Conservation (phyloP, 2,113 vertebrate species). For the Sphaerodactylus townsendi region DNA sequence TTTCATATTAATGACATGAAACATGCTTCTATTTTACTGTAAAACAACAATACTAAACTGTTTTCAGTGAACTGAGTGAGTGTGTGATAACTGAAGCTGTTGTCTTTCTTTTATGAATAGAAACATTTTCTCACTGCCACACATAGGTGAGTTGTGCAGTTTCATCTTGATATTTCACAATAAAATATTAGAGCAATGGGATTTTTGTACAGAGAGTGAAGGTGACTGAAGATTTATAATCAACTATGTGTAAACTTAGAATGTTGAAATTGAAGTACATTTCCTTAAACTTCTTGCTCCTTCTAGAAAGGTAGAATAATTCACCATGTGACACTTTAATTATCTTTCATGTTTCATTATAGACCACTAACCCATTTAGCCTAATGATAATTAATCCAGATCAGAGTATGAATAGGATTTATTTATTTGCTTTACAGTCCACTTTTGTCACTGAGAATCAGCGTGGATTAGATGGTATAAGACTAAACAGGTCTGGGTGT, state of each 20-base stretch:
- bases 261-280: not conserved
- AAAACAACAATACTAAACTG: not conserved
- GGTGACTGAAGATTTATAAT: not conserved
- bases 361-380: not conserved
- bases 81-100: constrained; percentile 31
- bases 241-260: not conserved
- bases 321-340: not conserved
- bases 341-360: not conserved
- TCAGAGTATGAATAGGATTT: too few species aligned
- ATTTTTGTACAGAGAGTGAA: not conserved
- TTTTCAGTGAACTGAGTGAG: not conserved
- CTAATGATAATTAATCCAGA: too few species aligned
- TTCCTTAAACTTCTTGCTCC: not conserved
- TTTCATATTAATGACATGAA: not conserved
- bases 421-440: too few species aligned
- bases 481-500: too few species aligned
- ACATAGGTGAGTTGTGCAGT: constrained; percentile 62
- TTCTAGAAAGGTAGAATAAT: not conserved
- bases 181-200: not conserved
- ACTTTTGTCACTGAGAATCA: too few species aligned
- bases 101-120: constrained; percentile 61
- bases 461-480: too few species aligned
- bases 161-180: not conserved
- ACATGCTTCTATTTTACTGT: constrained; percentile 18
- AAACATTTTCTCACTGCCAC: constrained; percentile 47